Evolutionary conservation across 2,113 vertebrate species (phyloP), one percentile per base, ranked within the genome.

Genomic region (Carlito syrichta): DNA sequence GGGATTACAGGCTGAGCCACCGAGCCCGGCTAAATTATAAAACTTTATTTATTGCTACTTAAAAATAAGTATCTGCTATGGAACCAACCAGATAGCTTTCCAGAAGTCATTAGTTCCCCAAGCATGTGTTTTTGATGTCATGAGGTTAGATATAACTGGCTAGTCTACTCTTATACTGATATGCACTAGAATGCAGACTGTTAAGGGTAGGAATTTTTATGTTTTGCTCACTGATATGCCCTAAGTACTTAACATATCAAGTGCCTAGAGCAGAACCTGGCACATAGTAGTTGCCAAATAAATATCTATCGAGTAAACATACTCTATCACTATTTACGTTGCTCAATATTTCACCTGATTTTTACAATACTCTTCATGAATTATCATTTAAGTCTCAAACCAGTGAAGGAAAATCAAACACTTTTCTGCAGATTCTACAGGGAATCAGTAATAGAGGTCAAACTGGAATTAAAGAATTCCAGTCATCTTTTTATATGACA

Each of bases 361-460:
- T 95, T 89, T 95, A 76, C 73, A 89, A 86, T 35, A 86, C 81
- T 93, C 84, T 96, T 94, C 63, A 92, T 66, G 35, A 92, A 76
- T 94, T 90, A 63, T 77, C 66, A 93, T 50, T 96, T 90, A 96
- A 92, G 93, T 38, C 38, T 89, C 79, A 91, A 96, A 95, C 78
- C 38, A 96, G 25, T 54, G 86, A 86, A 85, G 60, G 56, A 17
- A 97, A 97, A 97, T 83, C 27, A 89, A 91, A 85, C 71, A 89
- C 76, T 91, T 68, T 87, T 54, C 77, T 92, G 25, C 30, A 95
- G 17, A 91, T 62, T 89, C 43, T 69, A 86, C 1, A 96, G 86
- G 76, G 23, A 96, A 97, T 89, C 83, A 83, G 90, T 82, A 92
- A 95, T 43, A 87, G 66, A 96, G 19, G 35, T 30, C 60, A 96